Evolutionary conservation across 2,797 vertebrate genomes (phyloP), one percentile per base, ranked within the genome.

Genomic region (Chaunax sp.): DNA sequence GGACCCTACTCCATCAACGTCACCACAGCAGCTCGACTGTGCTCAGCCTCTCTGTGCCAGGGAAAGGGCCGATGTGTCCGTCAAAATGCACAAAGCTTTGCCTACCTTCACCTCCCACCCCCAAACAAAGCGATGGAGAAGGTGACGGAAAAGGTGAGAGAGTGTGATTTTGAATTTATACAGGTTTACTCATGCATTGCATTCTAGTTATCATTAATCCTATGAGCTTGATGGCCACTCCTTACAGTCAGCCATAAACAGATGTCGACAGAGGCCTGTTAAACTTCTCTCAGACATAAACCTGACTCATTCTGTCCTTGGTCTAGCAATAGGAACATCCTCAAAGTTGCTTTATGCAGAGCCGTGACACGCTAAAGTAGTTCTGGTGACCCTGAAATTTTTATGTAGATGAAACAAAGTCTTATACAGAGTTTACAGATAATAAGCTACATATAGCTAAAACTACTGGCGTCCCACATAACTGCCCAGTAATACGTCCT

Each of bases 1-100:
- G 94, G 94, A 71, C 94, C 93, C 2, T 95, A 95, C 68, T 84
- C 89, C 19, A 45, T 91, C 61, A 95, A 95, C 0, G 87, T 95
- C 64, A 95, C 95, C 49, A 90, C 69, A 0, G 94, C 95, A n/a
- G 64, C 94, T 2, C 90, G 88, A 37, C 92, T 95, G 50, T 95
- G 95, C 81, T 92, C 94, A 44, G 82, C 82, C 49, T 88, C 88
- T 0, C 81, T 94, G 64, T 95, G 95, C 72, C 88, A 92, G 78
- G 94, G 93, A 19, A 92, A 90, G 28, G 94, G 95, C 19, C 91
- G 93, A 20, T 95, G 95, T 0, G 73, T 94, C 58, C 93, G 94
- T 40, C 93, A 89, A 69, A 89, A 92, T 54, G 87, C 85, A 19
- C 89, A 87, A 35, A 91, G 75, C 70, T 88, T 88, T 1, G 77